Evolutionary conservation across 2,888 invertebrate genomes (phyloP).

Genomic region (Agriopis leucophaearia): DNA sequence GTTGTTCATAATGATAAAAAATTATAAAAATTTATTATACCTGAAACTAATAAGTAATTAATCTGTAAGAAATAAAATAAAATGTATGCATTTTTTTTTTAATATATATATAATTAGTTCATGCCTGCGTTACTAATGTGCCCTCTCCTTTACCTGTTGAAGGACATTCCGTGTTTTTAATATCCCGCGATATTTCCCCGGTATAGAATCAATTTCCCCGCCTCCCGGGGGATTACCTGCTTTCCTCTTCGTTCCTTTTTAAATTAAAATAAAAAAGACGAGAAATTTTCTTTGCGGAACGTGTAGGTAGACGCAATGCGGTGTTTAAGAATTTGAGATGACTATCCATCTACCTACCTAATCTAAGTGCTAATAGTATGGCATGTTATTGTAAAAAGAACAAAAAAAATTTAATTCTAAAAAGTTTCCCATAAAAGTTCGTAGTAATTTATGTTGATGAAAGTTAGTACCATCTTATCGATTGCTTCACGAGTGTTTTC

Average conservation of each 20-base stretch:
- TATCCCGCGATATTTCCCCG: conserved; percentile 37
- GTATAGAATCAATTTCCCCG: conserved; percentile 46
- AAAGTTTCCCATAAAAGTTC: too few species aligned
- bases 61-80: too few species aligned
- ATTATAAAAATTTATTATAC: too few species aligned
- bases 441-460: too few species aligned
- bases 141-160: conserved; percentile 23
- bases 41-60: too few species aligned
- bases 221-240: conserved; percentile 42
- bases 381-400: too few species aligned
- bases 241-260: conserved; percentile 42
- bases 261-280: conserved; percentile 48
- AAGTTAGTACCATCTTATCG: too few species aligned
- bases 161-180: conserved; percentile 43
- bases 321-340: conserved; percentile 19
- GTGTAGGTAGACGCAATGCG: conserved; percentile 31
- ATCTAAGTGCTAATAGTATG: too few species aligned
- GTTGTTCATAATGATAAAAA: too few species aligned
- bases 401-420: too few species aligned
- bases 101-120: background rate
- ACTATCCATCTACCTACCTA: background rate
- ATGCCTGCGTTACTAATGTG: background rate
- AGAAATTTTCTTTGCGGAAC: conserved; percentile 34
- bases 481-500: too few species aligned
- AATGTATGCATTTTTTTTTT: too few species aligned